Base-by-base conservation (phyloP, 2,888 invertebrate species). In the Melitaea athalia region DNA sequence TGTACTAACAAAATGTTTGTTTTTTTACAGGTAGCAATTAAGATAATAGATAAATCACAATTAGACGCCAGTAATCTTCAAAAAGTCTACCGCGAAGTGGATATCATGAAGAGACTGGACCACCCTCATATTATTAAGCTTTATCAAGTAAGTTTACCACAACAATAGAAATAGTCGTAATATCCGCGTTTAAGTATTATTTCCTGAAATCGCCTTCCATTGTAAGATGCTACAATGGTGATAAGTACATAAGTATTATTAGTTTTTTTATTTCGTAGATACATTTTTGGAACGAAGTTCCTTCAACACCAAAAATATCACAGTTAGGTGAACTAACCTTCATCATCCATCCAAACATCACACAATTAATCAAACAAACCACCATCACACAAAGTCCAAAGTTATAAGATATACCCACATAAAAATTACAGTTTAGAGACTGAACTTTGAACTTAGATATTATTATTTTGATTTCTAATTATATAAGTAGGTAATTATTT, bases 91-190 rank as follows among this genome's bases (percentile, higher is more conserved):
- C 95, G 99, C 76, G 99, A 99, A 94, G 98, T 99, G 83, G 98
- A 98, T 87, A 99, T 99, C 83, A 98, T 99, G 97, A 98, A 98
- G 93, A 95, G 97, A 80, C 95, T 99, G 84, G 96, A 98, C 85
- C 99, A 99, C 94, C 99, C 99, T 72, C 98, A 99, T 93, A 99
- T 99, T 85, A 98, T 99, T 87, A 98, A 98, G 93, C 94, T 99
- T 83, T 99, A 98, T 93, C 98, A 98, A 95, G 97, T 97, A 85
- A 92, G 91, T 75, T 45, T 45, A 1, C 45, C 45, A 12, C 45
- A 45, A 45, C 14, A 12, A 14, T 12, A 45, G 6, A 45, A 45
- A 45, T 45, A 45, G 12, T 45, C 10, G 38, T 45, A 45, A 4
- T 45, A 45, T 45, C 45, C 45, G 11, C 4, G 8, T 38, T 45